Percentiles rank a stretch among this genome's conserved stretches.
phyloP scores from a whole-genome alignment of 2,113 vertebrate species.

The Raja brachyura region DNA sequence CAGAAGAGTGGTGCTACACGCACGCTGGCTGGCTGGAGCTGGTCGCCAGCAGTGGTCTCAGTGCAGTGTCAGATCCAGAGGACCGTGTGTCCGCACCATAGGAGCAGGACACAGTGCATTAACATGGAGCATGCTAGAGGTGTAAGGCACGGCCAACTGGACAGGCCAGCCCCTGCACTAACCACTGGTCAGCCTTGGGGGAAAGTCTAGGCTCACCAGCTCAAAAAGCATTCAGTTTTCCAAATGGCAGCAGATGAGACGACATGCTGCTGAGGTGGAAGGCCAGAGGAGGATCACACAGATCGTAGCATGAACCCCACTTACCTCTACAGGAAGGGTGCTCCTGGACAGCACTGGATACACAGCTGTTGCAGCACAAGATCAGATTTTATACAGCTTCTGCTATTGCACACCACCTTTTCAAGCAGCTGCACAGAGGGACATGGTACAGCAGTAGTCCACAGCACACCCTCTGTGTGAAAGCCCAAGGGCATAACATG shows the following conservation, averaged over 20 bases:
- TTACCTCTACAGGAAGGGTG: not conserved
- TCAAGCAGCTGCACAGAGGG: not conserved
- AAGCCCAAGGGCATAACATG: not conserved
- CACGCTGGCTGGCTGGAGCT: no score
- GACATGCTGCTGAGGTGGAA: not conserved
- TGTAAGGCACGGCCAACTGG: not conserved
- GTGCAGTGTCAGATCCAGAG: not conserved
- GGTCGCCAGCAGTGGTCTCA: not conserved
- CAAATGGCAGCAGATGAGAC: not conserved
- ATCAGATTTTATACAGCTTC: not conserved
- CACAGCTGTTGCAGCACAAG: not conserved
- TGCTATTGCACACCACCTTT: not conserved
- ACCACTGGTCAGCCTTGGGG: not conserved
- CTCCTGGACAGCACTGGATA: not conserved
- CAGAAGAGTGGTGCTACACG: no score
- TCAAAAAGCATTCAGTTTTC: not conserved
- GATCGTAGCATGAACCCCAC: not conserved
- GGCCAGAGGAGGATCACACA: not conserved
- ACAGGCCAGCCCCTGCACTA: not conserved
- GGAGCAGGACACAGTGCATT: not conserved
- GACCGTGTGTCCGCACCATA: not conserved
- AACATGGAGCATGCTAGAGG: not conserved
- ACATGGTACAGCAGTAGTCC: no score
- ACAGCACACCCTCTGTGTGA: not conserved
- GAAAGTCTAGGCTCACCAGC: no score